Conservation (phyloP, 1,140 invertebrate species). For the Oncopodura yosiiana region DNA sequence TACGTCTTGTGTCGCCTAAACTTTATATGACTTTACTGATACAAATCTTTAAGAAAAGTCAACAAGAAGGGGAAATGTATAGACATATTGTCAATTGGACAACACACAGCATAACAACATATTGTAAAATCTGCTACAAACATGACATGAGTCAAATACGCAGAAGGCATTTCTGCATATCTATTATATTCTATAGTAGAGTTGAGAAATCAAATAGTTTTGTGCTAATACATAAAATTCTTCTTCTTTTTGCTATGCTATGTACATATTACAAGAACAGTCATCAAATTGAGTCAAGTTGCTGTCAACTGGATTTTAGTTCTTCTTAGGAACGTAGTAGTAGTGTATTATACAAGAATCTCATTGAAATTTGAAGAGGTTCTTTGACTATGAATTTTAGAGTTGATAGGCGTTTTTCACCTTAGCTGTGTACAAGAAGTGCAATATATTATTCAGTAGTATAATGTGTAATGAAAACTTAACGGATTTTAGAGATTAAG, state of each 20-base stretch:
- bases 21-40: too few species aligned
- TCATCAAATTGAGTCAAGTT: too few species aligned
- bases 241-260: background rate
- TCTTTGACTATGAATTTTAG: conserved; percentile 15
- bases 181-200: too few species aligned
- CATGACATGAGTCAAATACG: too few species aligned
- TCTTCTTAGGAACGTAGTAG: background rate
- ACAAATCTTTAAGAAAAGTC: too few species aligned
- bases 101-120: too few species aligned
- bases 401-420: conserved; percentile 12
- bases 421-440: background rate
- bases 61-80: too few species aligned
- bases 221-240: background rate
- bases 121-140: too few species aligned
- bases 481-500: background rate
- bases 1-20: too few species aligned
- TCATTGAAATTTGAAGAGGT: conserved; percentile 6
- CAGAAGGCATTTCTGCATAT: too few species aligned
- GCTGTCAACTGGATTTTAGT: background rate
- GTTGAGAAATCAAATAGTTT: background rate
- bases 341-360: background rate
- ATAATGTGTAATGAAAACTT: conserved; percentile 9
- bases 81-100: too few species aligned
- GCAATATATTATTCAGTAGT: conserved; percentile 10
- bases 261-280: conserved; percentile 1